Percentiles rank a stretch among this genome's conserved stretches.
Evolutionary conservation across 2,888 invertebrate genomes (phyloP).

Genomic region (Prosopocoilus inquinatus): DNA sequence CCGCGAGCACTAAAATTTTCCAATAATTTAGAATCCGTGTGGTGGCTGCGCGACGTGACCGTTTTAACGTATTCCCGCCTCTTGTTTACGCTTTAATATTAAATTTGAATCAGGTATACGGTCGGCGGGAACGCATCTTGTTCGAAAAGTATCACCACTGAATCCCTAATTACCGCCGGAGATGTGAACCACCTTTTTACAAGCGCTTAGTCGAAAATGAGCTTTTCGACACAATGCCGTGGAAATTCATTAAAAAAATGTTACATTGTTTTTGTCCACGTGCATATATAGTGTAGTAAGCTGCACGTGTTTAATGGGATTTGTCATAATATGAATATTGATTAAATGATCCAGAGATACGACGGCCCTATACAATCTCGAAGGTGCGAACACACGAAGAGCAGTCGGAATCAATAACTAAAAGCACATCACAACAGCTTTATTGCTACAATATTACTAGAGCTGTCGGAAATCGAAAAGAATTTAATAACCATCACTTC

Average conservation of each 20-base stretch:
- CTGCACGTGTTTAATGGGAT: constrained; percentile 12
- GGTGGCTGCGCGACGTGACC: no score
- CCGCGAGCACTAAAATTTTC: no score
- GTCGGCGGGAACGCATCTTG: constrained; percentile 6
- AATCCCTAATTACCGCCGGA: constrained; percentile 23
- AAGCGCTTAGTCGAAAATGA: constrained; percentile 24
- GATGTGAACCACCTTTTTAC: constrained; percentile 39
- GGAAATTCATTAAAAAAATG: constrained; percentile 4
- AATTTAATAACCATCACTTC: no score
- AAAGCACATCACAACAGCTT: no score
- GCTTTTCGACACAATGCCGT: constrained; percentile 8
- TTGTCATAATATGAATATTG: constrained; percentile 13
- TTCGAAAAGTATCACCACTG: constrained; percentile 20
- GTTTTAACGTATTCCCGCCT: no score
- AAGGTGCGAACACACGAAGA: no score
- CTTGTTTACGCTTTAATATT: constrained; percentile 16
- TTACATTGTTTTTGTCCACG: constrained; percentile 24
- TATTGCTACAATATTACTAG: no score
- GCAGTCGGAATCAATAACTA: no score
- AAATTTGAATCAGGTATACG: constrained; percentile 26
- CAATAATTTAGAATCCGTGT: no score
- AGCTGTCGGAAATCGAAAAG: no score
- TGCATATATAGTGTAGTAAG: constrained; percentile 18
- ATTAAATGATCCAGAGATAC: no score
- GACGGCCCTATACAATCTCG: no score